Evolutionary conservation across 2,888 invertebrate species (phyloP), one percentile per base, ranked within the genome.

Genomic region (Apamea anceps): DNA sequence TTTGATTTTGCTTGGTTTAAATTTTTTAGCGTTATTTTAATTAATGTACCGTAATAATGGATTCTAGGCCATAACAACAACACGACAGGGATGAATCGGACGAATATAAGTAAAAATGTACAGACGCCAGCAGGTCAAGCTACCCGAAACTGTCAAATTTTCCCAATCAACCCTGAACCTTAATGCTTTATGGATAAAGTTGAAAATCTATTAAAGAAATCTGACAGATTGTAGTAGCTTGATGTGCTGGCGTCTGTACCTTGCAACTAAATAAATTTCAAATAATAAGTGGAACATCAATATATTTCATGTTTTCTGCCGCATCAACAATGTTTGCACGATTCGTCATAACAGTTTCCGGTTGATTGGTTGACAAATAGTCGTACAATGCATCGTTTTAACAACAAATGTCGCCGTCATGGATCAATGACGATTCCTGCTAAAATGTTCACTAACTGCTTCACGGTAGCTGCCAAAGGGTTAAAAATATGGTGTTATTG

Each of bases 301-400:
- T 10, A 42, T 45, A 28, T 71, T 37, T 18, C n/a, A 51, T 63
- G 28, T 63, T 75, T 77, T 60, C 37, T 48, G 32, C 63, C 12
- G 60, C 66, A 84, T 84, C 65, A 76, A 75, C 21, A 78, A 66
- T 77, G 63, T 66, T 75, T 67, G 42, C 66, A 13, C 60, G 72
- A 89, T 89, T 87, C 82, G 90, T 84, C 84, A 84, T 82, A 83
- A 75, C 81, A 75, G 79, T 91, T 91, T 90, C 85, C 88, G 89
- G 83, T 28, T 91, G 90, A 91, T 92, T 85, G 87, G 84, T 86
- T 82, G 82, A 90, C 89, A 91, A 91, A 90, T 81, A 85, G 89
- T 88, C 90, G 85, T 51, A 92, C 89, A 91, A 90, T 81, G 86
- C n/a, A 85, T 86, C 88, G 80, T 92, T 92, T 93, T 91, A 91